Base-by-base conservation (phyloP, 2,888 invertebrate species). In the Rhopalosiphum nymphaeae region DNA sequence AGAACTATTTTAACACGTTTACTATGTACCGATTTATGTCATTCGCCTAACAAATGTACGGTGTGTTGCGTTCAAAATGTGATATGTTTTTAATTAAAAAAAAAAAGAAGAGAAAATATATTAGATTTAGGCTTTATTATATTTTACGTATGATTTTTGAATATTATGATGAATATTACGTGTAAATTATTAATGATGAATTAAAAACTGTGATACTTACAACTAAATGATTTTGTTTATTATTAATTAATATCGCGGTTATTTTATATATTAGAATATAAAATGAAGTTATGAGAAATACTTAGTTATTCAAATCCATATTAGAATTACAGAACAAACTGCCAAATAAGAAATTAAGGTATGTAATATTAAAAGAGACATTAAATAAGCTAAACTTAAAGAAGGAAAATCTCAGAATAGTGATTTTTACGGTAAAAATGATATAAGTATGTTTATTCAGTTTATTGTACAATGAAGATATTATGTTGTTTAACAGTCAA, bases 161-260 rank as follows among this genome's bases (percentile, higher is more conserved):
- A 93, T 85, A 93, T 90, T 86, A 92, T 49, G 57, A 93, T 93
- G 29, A 93, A 89, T 89, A 93, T 93, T 93, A 90, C 16, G 49
- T 93, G 93, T 93, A 93, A 90, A 93, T 93, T 93, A 93, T 93
- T 93, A 90, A 93, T 93, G 90, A 93, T 90, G 90, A 93, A 93
- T 93, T 93, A 93, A 93, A 93, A 93, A 90, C 93, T 93, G 93
- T 93, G 93, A 93, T 93, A 93, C 93, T 93, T 93, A 89, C 93
- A 26, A 93, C 93, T 93, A 90, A 89, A 90, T 57, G 11, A 44
- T 84, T 93, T 53, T 88, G 29, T 92, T 67, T 78, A 16, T 85
- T 85, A 44, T n/a, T 46, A 46, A 36, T 53, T 44, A 87, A 21
- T 87, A 9, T 46, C 26, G n/a, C 46, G 21, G 21, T 78, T 36